Base-by-base conservation (phyloP, 2,888 invertebrate genomes). In the Entomobrya proxima region DNA sequence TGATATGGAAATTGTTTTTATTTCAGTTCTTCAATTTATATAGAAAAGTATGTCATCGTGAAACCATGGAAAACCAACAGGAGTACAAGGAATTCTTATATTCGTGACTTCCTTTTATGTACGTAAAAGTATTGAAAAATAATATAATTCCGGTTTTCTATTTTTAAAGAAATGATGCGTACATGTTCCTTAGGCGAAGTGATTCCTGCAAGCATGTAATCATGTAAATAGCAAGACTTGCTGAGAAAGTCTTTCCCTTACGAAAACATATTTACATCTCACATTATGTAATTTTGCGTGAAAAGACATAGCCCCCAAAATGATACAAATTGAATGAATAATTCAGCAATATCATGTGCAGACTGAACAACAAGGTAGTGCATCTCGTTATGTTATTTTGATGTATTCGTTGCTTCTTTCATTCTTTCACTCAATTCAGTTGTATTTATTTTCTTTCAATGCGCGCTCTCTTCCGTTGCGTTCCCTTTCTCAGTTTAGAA, bases 371-470 rank as follows among this genome's bases (percentile, higher is more conserved):
- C 80, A 72, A 18, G 15, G 15, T 6, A 24, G 37, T 32, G 21
- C 47, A 64, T 78, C 37, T 24, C 18, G 27, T 30, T 55, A 44
- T 47, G 15, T 21, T 15, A 55, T 24, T 47, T 27, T 15, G 27
- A 52, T 77, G 44, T 18, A 35, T 72, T 27, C 5, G n/a, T 44
- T 72, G 11, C 30, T 72, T 72, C 27, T 21, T 40, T 27, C 61
- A 37, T 58, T 78, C 67, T 72, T 72, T 79, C 47, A 79, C 37
- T 64, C 47, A 37, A 35, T 69, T 37, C 67, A 69, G 27, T 75
- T 52, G 77, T 69, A 75, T 75, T 67, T 64, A 75, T 83, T 83
- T 67, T 75, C 72, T 75, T 77, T 52, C 72, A 50, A 64, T 83
- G 32, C 24, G 40, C 30, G 67, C 40, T 72, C 52, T 52, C 64